A percentile compares a stretch with the other conserved stretches of the same genome.
phyloP scores from a whole-genome alignment of 2,888 invertebrate genomes.

The Protodeltote pygarga region DNA sequence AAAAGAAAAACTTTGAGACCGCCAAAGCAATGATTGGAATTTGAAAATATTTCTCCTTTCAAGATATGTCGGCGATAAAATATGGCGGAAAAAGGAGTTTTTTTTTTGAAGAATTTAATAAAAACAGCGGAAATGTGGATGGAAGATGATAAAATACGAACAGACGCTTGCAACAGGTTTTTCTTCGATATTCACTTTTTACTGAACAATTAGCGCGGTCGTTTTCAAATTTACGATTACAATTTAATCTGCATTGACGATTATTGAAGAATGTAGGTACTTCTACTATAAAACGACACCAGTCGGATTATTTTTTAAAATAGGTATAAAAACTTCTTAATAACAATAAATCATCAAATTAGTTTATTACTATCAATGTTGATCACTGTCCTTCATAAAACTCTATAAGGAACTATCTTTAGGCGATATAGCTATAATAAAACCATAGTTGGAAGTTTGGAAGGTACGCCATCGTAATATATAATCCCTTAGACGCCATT shows the following conservation, averaged over 20 bases:
- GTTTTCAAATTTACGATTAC: background rate
- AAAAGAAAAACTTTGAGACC: background rate
- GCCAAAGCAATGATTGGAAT: constrained; percentile 5
- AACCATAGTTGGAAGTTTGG: constrained; percentile 8
- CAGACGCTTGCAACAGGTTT: constrained; percentile 23
- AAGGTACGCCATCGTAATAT: constrained; percentile 12
- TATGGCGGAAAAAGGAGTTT: background rate
- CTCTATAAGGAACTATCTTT: constrained; percentile 8
- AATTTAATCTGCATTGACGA: background rate
- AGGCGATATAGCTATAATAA: constrained; percentile 8
- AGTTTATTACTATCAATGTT: background rate
- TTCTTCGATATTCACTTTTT: constrained; percentile 2
- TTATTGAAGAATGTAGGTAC: constrained; percentile 8
- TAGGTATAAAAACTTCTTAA: background rate
- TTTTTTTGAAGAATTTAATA: constrained; percentile 12
- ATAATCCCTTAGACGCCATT: constrained; percentile 6
- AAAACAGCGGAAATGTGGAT: constrained; percentile 13
- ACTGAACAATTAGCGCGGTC: constrained; percentile 21
- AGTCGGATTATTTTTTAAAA: background rate
- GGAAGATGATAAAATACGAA: background rate
- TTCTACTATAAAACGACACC: no score
- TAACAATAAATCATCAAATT: constrained; percentile 6
- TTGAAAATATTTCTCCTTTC: constrained; percentile 7
- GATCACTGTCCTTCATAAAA: background rate
- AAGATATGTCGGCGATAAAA: background rate